A percentile compares a stretch with the other conserved stretches of the same genome.
Evolutionary conservation across 2,113 vertebrate species (phyloP).

Genomic region (Apteryx owenii): DNA sequence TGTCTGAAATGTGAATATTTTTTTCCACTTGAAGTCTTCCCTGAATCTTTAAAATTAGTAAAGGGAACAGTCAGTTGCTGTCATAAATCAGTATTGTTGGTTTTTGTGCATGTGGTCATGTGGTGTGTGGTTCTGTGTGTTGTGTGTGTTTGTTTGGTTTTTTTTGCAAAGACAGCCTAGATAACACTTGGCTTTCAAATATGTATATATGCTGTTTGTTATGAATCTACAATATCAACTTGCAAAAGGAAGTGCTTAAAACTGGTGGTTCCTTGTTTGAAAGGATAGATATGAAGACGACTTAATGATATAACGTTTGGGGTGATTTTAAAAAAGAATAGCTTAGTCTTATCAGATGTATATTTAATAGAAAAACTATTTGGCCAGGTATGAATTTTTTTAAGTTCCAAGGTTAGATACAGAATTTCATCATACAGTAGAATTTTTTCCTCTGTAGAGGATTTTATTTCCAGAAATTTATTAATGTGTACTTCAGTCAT

Average conservation of each 20-base stretch:
- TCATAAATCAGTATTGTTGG: not conserved
- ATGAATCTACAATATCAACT: not conserved
- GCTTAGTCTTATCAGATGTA: not conserved
- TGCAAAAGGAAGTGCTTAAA: not conserved
- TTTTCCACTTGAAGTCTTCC: too few relatives aligned
- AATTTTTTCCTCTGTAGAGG: not conserved
- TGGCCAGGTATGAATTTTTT: not conserved
- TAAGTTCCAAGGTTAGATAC: not conserved
- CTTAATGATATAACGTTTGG: not conserved
- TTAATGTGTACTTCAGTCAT: not conserved
- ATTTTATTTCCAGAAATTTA: not conserved
- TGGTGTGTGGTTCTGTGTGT: not conserved
- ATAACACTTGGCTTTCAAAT: not conserved
- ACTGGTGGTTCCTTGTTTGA: not conserved
- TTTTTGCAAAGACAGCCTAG: not conserved
- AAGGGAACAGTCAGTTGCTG: not conserved
- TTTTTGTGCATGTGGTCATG: too few relatives aligned
- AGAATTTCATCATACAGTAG: not conserved
- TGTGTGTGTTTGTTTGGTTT: not conserved
- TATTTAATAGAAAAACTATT: not conserved
- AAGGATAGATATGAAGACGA: not conserved
- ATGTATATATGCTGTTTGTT: not conserved
- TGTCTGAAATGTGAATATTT: not conserved
- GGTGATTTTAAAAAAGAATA: not conserved
- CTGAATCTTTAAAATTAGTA: not conserved